phyloP scores from a whole-genome alignment of 2,113 vertebrate genomes.

The Helogale parvula region DNA sequence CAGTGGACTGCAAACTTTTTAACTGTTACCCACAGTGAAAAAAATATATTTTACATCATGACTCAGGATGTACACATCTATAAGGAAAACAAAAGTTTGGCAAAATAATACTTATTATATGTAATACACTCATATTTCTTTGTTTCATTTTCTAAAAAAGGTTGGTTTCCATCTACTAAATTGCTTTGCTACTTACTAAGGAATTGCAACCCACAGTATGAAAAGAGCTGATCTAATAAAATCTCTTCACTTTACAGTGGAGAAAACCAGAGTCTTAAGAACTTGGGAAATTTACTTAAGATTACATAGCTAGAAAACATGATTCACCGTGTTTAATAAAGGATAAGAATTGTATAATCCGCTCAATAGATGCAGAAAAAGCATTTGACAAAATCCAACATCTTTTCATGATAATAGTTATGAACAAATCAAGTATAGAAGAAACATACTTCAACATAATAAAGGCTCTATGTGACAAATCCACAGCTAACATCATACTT shows the following conservation, averaged over 20 bases:
- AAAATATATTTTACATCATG: background rate
- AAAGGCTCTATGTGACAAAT: background rate
- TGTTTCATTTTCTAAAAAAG: constrained; percentile 5
- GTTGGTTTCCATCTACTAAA: background rate
- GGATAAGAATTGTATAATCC: background rate
- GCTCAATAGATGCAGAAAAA: background rate
- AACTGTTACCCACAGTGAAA: background rate
- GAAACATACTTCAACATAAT: background rate
- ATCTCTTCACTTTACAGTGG: background rate
- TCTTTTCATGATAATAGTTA: background rate
- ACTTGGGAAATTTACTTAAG: background rate
- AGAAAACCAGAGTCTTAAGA: constrained; percentile 6
- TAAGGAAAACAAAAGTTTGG: background rate
- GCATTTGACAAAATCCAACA: background rate
- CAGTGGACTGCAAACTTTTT: background rate
- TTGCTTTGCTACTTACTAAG: constrained; percentile 27
- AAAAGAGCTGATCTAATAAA: constrained; percentile 5
- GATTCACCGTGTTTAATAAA: background rate
- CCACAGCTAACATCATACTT: background rate
- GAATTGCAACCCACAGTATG: background rate
- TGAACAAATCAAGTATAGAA: background rate
- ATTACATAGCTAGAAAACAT: background rate
- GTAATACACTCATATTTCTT: background rate
- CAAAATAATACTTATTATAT: background rate
- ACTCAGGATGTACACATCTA: background rate